Percentiles rank a stretch among this genome's conserved stretches.
phyloP scores from a whole-genome alignment of 64 coral and sea anemone genomes.

The Catalaphyllia jardinei region DNA sequence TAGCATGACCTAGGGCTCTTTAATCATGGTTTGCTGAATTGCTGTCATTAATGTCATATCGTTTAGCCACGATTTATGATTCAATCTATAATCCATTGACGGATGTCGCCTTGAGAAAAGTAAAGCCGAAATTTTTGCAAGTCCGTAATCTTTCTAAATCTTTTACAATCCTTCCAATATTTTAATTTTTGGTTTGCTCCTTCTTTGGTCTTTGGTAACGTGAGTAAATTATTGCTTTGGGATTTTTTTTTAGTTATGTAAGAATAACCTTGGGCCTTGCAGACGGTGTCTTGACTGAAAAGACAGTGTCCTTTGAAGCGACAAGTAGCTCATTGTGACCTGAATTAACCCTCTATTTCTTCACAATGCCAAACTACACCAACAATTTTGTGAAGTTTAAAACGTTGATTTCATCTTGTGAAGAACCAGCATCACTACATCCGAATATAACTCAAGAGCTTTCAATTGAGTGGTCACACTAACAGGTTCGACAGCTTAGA shows the following conservation, averaged over 20 bases:
- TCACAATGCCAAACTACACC: neutral
- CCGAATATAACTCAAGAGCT: neutral
- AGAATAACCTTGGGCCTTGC: neutral
- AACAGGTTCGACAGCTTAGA: neutral
- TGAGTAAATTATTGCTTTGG: neutral
- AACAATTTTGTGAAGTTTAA: neutral
- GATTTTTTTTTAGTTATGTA: too few relatives aligned
- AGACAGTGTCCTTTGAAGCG: neutral
- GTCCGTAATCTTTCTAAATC: neutral
- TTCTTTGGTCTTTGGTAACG: neutral
- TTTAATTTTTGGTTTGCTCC: too few relatives aligned
- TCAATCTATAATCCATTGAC: neutral
- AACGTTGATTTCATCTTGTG: neutral
- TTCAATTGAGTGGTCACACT: neutral
- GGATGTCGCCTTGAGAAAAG: too few relatives aligned
- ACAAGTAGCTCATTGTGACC: neutral
- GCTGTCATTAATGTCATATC: slow-evolving; percentile 21
- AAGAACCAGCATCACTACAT: neutral
- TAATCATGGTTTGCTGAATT: neutral
- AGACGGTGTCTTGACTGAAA: neutral
- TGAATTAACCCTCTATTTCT: neutral
- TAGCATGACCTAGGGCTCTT: neutral
- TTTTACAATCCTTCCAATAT: neutral
- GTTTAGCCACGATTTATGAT: slow-evolving; percentile 12
- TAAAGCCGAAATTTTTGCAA: neutral